phyloP scores from a whole-genome alignment of 2,113 vertebrate species.

The rat (Rattus norvegicus) region DNA sequence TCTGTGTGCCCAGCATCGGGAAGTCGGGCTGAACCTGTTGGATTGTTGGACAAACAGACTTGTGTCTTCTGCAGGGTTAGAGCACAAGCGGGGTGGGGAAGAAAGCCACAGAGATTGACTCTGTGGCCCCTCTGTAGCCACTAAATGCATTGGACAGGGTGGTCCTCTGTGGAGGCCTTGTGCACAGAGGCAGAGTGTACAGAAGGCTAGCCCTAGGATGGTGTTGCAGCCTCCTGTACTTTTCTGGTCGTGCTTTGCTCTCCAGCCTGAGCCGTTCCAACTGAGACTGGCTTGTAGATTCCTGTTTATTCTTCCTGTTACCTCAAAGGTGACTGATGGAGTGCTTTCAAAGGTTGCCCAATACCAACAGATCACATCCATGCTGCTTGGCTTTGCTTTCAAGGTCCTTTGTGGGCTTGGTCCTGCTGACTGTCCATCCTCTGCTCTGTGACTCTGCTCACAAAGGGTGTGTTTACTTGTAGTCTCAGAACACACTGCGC shows the following conservation, averaged over 20 bases:
- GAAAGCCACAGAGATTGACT: neutral
- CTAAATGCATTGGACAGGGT: neutral
- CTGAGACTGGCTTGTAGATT: neutral
- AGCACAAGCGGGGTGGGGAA: too few relatives aligned
- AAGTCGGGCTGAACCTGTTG: neutral
- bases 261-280: neutral
- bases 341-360: neutral
- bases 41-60: neutral
- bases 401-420: neutral
- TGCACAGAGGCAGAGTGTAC: neutral
- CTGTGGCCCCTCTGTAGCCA: neutral
- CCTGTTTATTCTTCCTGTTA: neutral
- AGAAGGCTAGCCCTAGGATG: neutral
- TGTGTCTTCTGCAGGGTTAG: neutral
- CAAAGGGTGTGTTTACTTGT: neutral
- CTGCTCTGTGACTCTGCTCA: neutral
- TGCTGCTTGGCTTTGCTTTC: neutral
- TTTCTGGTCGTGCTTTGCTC: neutral
- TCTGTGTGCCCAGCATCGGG: neutral
- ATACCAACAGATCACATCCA: neutral
- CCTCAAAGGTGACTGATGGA: neutral
- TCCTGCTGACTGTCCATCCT: neutral
- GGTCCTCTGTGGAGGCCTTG: neutral
- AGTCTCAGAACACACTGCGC: neutral
- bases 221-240: neutral